Evolutionary conservation across 2,113 vertebrate species (phyloP).

Genomic region (Cebus imitator): DNA sequence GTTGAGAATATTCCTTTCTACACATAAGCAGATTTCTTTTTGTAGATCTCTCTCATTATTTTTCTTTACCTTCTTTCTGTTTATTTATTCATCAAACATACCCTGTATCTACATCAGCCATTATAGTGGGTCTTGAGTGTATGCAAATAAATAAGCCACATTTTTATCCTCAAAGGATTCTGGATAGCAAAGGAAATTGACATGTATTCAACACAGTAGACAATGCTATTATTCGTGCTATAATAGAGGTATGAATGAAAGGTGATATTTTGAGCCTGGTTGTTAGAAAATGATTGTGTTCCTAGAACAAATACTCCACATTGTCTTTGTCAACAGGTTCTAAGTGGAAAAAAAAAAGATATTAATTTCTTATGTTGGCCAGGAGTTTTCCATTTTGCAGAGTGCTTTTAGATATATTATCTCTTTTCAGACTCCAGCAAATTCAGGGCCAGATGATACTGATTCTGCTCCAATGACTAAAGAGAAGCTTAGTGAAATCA

Average conservation of each 20-base stretch:
- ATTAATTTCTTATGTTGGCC: not conserved
- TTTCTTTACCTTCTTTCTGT: not conserved
- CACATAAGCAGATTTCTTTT: not conserved
- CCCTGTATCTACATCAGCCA: not conserved
- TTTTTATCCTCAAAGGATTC: not conserved
- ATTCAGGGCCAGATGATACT: not conserved
- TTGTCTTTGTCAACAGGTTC: not conserved
- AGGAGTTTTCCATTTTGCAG: not conserved
- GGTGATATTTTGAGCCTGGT: not conserved
- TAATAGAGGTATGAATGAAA: not conserved
- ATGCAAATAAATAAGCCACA: not conserved
- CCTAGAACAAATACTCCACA: not conserved
- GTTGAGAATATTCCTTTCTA: not conserved
- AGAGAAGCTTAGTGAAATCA: not conserved
- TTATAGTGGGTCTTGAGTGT: not conserved
- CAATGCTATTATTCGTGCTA: not conserved
- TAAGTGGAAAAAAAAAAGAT: not conserved
- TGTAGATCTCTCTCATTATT: not conserved
- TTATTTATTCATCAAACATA: conserved; percentile 8
- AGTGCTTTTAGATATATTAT: not conserved
- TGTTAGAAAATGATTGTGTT: not conserved
- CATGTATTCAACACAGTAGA: not conserved
- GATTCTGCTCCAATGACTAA: not conserved
- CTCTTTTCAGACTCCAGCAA: not conserved
- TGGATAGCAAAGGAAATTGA: not conserved